Evolutionary conservation across 2,888 invertebrate genomes (phyloP).

Genomic region (Lasioglossum leucozonium): DNA sequence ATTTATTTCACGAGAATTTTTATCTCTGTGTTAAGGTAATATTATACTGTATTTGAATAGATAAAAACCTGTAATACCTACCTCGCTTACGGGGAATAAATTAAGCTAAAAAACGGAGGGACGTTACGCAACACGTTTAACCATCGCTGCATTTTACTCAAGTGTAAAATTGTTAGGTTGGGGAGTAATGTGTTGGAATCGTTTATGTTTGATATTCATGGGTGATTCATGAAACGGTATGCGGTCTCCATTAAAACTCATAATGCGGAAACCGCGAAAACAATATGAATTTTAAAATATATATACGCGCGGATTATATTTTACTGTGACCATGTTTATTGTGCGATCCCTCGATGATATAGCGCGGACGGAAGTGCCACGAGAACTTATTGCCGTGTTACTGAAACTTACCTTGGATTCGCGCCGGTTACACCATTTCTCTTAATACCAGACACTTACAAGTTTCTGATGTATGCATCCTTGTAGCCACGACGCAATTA

Average conservation of each 20-base stretch:
- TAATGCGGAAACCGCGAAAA: not conserved
- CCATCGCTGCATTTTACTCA: not conserved
- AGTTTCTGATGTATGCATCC: constrained; percentile 35
- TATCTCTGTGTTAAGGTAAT: not conserved
- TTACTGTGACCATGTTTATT: constrained; percentile 27
- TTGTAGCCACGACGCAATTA: constrained; percentile 22
- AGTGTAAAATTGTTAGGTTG: not conserved
- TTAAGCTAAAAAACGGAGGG: not conserved
- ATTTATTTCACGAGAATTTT: too few species aligned
- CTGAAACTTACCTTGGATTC: constrained; percentile 28
- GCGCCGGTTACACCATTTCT: constrained; percentile 33
- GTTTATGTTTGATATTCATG: not conserved
- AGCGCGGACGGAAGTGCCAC: constrained; percentile 26
- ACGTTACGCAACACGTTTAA: not conserved
- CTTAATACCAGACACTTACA: constrained; percentile 28
- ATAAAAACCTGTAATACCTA: not conserved
- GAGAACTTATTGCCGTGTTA: constrained; percentile 35
- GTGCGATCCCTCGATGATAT: constrained; percentile 40
- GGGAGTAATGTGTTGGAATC: not conserved
- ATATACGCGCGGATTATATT: constrained; percentile 13
- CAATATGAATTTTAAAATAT: not conserved
- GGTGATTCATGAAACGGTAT: not conserved
- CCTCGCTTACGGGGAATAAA: not conserved
- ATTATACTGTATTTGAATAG: not conserved
- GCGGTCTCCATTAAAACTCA: not conserved